phyloP scores from a whole-genome alignment of 2,888 invertebrate species.

The Apeira syringaria region DNA sequence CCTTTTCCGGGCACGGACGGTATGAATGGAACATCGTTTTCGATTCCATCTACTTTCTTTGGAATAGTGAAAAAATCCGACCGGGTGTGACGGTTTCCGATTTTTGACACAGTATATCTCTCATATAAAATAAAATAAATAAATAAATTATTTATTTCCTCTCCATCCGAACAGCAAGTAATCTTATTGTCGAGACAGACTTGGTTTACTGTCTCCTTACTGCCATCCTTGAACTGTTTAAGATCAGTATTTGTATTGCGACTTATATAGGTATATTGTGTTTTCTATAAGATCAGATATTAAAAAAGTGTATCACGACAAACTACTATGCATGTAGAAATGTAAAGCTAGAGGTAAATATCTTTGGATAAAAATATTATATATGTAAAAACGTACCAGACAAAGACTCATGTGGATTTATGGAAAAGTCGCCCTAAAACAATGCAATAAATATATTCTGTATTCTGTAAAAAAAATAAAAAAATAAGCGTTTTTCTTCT shows the following conservation, averaged over 20 bases:
- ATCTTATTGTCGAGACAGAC: constrained; percentile 11
- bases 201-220: constrained; percentile 4
- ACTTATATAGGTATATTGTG: constrained; percentile 3
- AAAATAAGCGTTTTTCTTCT: neutral
- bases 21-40: constrained; percentile 10
- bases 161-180: constrained; percentile 3
- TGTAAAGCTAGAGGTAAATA: too few species aligned
- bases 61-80: constrained; percentile 6
- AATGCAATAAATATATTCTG: too few species aligned
- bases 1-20: constrained; percentile 5
- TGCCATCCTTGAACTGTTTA: constrained; percentile 3
- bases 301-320: too few species aligned
- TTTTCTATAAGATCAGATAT: too few species aligned
- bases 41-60: constrained; percentile 7
- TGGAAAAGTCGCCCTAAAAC: too few species aligned
- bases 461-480: too few species aligned
- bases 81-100: constrained; percentile 1
- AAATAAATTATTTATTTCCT: too few species aligned
- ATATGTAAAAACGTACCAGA: too few species aligned
- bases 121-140: too few species aligned
- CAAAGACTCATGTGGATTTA: too few species aligned
- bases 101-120: neutral
- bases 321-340: too few species aligned
- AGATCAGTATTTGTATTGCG: constrained; percentile 6
- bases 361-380: too few species aligned